Base-by-base conservation (phyloP, 2,797 vertebrate species). In the Coccyzus lansbergi region DNA sequence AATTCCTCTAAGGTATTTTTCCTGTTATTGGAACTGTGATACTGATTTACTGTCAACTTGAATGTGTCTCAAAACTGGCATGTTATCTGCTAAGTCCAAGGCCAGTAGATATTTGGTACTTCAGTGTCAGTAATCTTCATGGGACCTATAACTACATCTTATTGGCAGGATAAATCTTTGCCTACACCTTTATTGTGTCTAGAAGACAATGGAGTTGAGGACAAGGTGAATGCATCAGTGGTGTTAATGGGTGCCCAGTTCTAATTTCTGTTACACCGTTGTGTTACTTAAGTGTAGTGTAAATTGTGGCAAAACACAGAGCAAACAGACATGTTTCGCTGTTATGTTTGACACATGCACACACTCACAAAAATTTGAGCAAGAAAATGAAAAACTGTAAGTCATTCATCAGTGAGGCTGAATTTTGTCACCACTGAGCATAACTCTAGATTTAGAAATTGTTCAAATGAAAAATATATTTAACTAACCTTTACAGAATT, bases 1-100 rank as follows among this genome's bases (percentile, higher is more conserved):
- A 95, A 92, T 59, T 97, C 87, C 76, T 97, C 65, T 93, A 51
- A 92, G 78, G 63, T 97, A 60, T 92, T 87, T 95, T 92, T 88
- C 55, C 65, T 89, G 74, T 93, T 94, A 86, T 65, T 96, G 71
- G 88, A 94, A 91, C 93, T 92, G 83, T 90, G 95, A 88, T 96
- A 92, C 93, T 97, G 95, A 96, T 97, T 94, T 97, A 96, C 95
- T 93, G 85, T 96, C 95, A 94, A 59, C 92, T 91, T 86, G 92
- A 90, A 93, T 92, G 91, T 87, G 62, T 91, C 87, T 97, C 93
- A 96, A 94, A 96, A 97, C 94, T 95, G 93, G 78, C 88, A 94
- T 79, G 86, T 95, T 96, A 95, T 94, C 93, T 95, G 62, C 86
- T 78, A 69, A 95, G 97, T 97, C 96, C 93, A 97, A 97, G 96